These are phyloP conservation scores for Pachycephala philippinensis DNA, from an alignment of 2,113 vertebrate species.

Conservation along the genomic window DNA sequence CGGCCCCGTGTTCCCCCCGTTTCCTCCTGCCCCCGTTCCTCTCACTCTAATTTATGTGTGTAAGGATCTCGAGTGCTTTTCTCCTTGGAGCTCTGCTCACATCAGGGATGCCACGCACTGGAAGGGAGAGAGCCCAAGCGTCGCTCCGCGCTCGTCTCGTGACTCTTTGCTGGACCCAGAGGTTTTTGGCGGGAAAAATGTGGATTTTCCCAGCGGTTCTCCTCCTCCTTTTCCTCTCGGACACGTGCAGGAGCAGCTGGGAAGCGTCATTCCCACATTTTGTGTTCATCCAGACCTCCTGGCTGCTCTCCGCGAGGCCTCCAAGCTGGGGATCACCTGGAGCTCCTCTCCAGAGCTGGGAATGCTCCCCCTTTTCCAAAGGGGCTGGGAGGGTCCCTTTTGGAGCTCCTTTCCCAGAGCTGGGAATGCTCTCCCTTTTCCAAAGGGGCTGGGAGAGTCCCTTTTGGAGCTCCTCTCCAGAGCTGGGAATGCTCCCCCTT, in stretches of 20 bases:
- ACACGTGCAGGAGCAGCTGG: conserved; percentile 17
- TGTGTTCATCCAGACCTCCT: background rate
- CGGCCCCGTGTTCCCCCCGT: background rate
- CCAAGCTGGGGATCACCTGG: background rate
- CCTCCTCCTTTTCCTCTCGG: background rate
- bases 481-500: background rate
- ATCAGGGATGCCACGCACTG: conserved; percentile 49
- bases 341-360: background rate
- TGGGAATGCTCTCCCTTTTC: background rate
- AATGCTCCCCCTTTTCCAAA: background rate
- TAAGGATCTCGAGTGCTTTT: conserved; percentile 54
- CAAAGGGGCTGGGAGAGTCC: background rate
- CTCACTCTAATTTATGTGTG: conserved; percentile 53
- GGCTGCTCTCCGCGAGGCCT: background rate
- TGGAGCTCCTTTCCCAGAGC: background rate
- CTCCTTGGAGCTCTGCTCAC: conserved; percentile 32
- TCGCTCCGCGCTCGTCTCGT: background rate
- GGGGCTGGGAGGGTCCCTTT: background rate
- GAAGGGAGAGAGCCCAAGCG: conserved; percentile 32
- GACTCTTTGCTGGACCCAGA: background rate
- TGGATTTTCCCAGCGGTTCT: background rate
- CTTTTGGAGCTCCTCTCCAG: background rate
- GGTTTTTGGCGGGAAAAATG: background rate
- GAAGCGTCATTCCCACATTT: background rate
- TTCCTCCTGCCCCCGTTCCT: background rate